A percentile compares a stretch with the other conserved stretches of the same genome.
Conservation (phyloP, 2,797 vertebrate species). For the Hippoglossus hippoglossus region DNA sequence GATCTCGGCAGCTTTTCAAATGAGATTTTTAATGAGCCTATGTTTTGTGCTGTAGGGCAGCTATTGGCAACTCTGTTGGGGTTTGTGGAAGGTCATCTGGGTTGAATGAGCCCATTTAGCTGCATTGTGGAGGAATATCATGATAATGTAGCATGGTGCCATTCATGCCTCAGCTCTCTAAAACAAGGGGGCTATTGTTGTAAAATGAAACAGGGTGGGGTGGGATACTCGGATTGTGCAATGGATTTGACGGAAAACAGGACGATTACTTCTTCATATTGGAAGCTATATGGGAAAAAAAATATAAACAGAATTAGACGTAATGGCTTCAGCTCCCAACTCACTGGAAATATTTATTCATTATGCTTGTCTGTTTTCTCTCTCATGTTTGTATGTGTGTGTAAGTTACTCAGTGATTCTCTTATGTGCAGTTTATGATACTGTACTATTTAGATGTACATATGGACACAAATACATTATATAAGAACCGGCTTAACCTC, state of each 20-base stretch:
- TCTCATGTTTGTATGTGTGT: slow-evolving; percentile 8
- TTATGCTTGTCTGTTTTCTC: slow-evolving; percentile 32
- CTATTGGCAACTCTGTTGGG: slow-evolving; percentile 74
- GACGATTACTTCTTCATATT: slow-evolving; percentile 63
- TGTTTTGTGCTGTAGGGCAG: slow-evolving; percentile 74
- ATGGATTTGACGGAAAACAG: slow-evolving; percentile 74
- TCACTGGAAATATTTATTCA: slow-evolving; percentile 46
- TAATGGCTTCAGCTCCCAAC: slow-evolving; percentile 41
- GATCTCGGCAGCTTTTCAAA: slow-evolving; percentile 73
- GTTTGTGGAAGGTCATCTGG: slow-evolving; percentile 79
- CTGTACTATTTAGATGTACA: background rate
- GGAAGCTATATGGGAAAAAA: slow-evolving; percentile 38
- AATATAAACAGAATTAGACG: slow-evolving; percentile 28
- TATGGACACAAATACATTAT: slow-evolving; percentile 1
- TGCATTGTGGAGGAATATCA: slow-evolving; percentile 80
- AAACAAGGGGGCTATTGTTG: slow-evolving; percentile 84
- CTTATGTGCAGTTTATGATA: background rate
- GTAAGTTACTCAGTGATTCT: background rate
- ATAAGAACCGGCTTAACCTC: background rate
- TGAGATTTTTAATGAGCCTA: slow-evolving; percentile 82
- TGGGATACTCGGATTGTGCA: slow-evolving; percentile 70
- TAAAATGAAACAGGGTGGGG: slow-evolving; percentile 73
- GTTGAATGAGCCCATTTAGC: slow-evolving; percentile 80
- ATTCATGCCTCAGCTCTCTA: slow-evolving; percentile 74
- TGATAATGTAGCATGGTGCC: slow-evolving; percentile 80